Conservation (phyloP, 2,888 invertebrate genomes). For the Ctena decussata region DNA sequence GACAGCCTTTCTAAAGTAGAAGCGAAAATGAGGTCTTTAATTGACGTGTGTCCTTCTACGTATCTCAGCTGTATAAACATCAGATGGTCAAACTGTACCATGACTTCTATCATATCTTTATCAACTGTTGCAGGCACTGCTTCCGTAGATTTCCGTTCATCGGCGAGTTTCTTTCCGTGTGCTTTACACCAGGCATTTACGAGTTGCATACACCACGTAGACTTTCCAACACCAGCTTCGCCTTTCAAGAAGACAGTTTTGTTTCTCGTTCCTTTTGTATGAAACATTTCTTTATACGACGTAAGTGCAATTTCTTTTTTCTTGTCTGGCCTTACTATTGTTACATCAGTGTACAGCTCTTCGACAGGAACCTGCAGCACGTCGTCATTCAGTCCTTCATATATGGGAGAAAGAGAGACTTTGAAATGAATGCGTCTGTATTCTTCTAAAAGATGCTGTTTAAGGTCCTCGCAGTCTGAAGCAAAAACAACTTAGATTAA, state of each 20-base stretch:
- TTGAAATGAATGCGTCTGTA: not conserved
- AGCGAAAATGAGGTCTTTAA: not conserved
- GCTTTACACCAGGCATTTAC: not conserved
- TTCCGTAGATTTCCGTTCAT: not conserved
- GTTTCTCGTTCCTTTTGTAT: not conserved
- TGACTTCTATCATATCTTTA: not conserved
- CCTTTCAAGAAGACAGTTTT: not conserved
- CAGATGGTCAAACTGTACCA: not conserved
- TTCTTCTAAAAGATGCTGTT: not conserved
- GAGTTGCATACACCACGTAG: not conserved
- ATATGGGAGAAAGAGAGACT: not conserved
- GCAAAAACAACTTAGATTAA: too few species aligned
- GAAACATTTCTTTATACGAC: not conserved
- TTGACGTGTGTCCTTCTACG: not conserved
- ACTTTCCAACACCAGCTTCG: not conserved
- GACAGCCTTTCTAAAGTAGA: not conserved
- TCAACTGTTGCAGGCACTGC: not conserved
- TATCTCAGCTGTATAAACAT: not conserved
- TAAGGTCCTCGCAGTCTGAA: not conserved
- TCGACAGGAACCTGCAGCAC: not conserved
- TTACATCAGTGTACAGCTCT: not conserved
- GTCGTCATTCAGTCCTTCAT: not conserved
- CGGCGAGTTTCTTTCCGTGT: not conserved
- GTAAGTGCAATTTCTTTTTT: not conserved
- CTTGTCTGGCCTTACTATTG: not conserved